Conservation (phyloP, 2,113 vertebrate species). For the Gracilinanus agilis region DNA sequence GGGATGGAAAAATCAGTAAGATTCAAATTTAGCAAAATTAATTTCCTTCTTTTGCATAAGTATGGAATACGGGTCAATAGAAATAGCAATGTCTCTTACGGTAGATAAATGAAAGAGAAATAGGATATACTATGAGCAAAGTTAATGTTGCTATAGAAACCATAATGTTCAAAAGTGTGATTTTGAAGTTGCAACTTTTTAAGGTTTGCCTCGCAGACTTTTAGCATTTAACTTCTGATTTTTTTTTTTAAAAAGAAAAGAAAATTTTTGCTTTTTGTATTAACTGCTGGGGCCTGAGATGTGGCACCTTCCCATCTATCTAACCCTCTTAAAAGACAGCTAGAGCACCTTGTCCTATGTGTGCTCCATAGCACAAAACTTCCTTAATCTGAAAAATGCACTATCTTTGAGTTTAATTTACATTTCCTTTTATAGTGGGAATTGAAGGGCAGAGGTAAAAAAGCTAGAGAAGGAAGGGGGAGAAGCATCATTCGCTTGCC, state of each 20-base stretch:
- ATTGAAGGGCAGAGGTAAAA: not conserved
- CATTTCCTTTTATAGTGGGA: conserved; percentile 2
- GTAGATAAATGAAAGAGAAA: conserved; percentile 63
- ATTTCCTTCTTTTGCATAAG: conserved; percentile 35
- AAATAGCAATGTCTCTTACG: conserved; percentile 54
- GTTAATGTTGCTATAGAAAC: conserved; percentile 73
- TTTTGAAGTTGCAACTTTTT: conserved; percentile 42
- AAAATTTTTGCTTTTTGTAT: conserved; percentile 5
- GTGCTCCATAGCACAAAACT: conserved; percentile 27
- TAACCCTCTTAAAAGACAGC: conserved; percentile 14
- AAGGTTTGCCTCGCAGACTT: conserved; percentile 47
- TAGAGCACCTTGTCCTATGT: conserved; percentile 37
- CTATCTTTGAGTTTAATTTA: conserved; percentile 5
- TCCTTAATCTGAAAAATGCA: not conserved
- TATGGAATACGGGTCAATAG: conserved; percentile 60
- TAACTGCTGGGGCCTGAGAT: conserved; percentile 25
- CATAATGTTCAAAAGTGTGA: conserved; percentile 55
- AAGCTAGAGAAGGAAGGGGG: not conserved
- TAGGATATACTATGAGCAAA: conserved; percentile 60
- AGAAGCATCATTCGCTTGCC: conserved; percentile 9
- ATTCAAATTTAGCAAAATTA: conserved; percentile 48
- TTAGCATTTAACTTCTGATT: conserved; percentile 63
- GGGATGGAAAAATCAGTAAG: conserved; percentile 26
- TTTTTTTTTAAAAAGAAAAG: conserved; percentile 64
- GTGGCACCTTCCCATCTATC: conserved; percentile 48